These are phyloP conservation scores for Musca domestica DNA, from an alignment of 1,140 invertebrate genomes.

Conservation along the genomic window DNA sequence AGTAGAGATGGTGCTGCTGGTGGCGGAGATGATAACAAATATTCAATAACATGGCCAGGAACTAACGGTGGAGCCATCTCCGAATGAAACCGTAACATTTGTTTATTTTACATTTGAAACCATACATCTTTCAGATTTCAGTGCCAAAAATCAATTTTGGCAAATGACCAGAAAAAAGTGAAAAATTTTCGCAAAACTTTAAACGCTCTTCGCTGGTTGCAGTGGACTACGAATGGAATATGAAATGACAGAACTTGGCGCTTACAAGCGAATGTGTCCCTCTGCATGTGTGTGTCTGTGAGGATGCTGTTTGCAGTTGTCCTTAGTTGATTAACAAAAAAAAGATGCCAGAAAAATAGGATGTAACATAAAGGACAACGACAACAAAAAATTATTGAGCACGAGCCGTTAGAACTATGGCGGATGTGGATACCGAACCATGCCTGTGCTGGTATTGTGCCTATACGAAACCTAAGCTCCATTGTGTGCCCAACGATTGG, in stretches of 20 bases:
- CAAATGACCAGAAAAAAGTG: slow-evolving; percentile 21
- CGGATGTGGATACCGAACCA: too few species aligned
- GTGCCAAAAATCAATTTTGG: slow-evolving; percentile 21
- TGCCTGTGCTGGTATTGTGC: too few species aligned
- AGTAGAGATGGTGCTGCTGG: too few species aligned
- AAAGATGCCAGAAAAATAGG: background rate
- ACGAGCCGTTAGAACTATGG: too few species aligned
- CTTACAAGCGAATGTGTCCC: too few species aligned
- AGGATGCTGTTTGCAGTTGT: background rate
- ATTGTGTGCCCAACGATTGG: slow-evolving; percentile 1
- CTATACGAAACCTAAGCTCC: too few species aligned
- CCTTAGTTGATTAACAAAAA: slow-evolving; percentile 21
- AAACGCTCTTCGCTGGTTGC: background rate
- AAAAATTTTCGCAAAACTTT: slow-evolving; percentile 10
- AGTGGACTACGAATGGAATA: slow-evolving; percentile 5
- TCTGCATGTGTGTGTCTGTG: too few species aligned
- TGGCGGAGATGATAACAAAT: background rate
- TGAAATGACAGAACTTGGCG: too few species aligned
- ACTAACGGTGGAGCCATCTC: background rate
- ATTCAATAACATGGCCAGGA: slow-evolving; percentile 7
- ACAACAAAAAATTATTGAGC: background rate
- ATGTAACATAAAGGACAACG: background rate
- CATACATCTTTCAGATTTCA: slow-evolving; percentile 19
- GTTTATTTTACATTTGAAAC: slow-evolving; percentile 20
- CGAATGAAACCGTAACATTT: slow-evolving; percentile 17